These are phyloP conservation scores for Pristionchus entomophagus DNA, from an alignment of 2,888 invertebrate species.

Conservation along the genomic window DNA sequence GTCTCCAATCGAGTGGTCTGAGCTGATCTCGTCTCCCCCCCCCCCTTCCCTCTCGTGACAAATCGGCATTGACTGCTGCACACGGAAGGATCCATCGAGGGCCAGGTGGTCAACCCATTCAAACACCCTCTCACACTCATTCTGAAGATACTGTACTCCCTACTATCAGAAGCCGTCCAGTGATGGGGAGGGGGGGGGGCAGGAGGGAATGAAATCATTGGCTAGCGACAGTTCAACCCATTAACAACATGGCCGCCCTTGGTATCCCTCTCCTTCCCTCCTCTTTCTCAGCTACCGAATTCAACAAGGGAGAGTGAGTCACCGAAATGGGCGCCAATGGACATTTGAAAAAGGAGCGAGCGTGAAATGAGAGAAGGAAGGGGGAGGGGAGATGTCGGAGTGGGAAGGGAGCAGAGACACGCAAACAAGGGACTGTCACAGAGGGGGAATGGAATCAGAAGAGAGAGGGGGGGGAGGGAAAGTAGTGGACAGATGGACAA, in stretches of 20 bases:
- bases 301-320: neutral
- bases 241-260: too few relatives aligned
- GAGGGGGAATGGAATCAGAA: neutral
- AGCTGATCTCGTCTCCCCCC: neutral
- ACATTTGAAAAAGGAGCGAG: neutral
- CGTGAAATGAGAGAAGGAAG: conserved; percentile 6
- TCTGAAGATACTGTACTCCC: too few relatives aligned
- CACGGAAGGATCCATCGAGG: neutral
- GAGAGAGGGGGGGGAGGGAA: neutral
- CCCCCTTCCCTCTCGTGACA: conserved; percentile 18
- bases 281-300: neutral
- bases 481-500: conserved; percentile 36
- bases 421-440: neutral
- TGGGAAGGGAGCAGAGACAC: neutral
- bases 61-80: neutral
- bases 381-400: neutral
- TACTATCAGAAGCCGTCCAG: too few relatives aligned
- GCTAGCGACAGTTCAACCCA: too few relatives aligned
- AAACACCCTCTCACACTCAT: too few relatives aligned
- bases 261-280: too few relatives aligned
- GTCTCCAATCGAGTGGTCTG: neutral
- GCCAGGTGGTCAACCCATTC: neutral
- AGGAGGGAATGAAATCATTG: too few relatives aligned
- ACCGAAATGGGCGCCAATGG: too few relatives aligned
- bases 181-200: too few relatives aligned